Conservation (phyloP, 2,113 vertebrate genomes). For the Lycaon pictus region DNA sequence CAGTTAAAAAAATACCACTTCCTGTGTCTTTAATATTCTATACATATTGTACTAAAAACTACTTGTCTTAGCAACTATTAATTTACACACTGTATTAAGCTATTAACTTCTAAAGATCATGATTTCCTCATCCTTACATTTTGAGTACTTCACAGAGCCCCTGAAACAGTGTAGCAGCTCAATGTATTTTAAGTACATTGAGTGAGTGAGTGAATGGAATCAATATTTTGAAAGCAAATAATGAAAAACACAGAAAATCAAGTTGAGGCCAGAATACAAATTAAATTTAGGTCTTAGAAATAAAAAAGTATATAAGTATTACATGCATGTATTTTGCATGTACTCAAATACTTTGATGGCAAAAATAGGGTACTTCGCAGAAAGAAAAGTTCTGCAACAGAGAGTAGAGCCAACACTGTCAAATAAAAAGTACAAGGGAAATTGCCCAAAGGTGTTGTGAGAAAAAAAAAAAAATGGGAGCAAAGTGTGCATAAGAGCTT, state of each 20-base stretch:
- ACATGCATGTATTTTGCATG: neutral
- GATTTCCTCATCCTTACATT: neutral
- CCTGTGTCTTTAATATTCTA: neutral
- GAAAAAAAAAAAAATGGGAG: neutral
- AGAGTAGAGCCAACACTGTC: neutral
- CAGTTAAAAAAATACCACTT: neutral
- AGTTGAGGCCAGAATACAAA: neutral
- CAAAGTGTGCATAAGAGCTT: neutral
- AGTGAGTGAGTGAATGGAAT: neutral
- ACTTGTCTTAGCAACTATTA: neutral
- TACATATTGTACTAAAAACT: neutral
- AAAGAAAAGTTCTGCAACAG: neutral
- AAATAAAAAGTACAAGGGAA: neutral
- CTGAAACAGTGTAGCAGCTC: neutral
- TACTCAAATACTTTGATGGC: neutral
- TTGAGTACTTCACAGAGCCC: neutral
- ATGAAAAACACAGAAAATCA: neutral
- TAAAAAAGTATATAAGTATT: neutral
- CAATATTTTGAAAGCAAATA: slow-evolving; percentile 6
- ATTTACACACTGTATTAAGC: neutral
- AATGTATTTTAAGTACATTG: neutral
- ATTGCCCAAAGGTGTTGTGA: neutral
- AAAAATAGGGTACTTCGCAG: neutral
- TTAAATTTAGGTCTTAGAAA: neutral
- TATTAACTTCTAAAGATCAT: neutral